Conservation (phyloP, 2,888 invertebrate genomes). For the Anoplius nigerrimus region DNA sequence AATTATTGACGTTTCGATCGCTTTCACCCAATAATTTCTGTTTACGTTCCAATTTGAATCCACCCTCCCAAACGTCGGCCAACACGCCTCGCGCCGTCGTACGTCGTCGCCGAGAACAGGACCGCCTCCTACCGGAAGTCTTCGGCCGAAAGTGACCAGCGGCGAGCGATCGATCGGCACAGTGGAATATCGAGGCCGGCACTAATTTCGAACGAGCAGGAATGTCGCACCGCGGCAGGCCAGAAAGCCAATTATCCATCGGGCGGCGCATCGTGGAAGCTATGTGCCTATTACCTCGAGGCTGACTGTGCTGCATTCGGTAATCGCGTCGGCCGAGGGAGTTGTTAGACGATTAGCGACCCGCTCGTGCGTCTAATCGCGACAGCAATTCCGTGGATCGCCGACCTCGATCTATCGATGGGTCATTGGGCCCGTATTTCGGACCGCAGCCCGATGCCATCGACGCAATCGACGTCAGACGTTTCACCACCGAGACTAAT, state of each 20-base stretch:
- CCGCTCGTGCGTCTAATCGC: conserved; percentile 34
- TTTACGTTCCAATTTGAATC: too few relatives aligned
- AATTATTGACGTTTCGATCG: too few relatives aligned
- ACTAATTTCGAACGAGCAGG: conserved; percentile 16
- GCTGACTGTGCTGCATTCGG: conserved; percentile 18
- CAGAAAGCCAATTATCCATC: conserved; percentile 34
- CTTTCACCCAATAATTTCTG: too few relatives aligned
- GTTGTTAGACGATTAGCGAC: conserved; percentile 28
- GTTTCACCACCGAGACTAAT: too few relatives aligned
- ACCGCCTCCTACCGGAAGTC: too few relatives aligned
- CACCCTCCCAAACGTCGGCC: too few relatives aligned
- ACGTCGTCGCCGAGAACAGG: too few relatives aligned
- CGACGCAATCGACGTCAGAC: too few relatives aligned
- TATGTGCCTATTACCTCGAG: conserved; percentile 17
- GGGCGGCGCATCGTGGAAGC: conserved; percentile 10
- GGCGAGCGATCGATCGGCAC: conserved; percentile 2
- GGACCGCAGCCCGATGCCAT: too few relatives aligned
- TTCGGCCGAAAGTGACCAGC: background rate
- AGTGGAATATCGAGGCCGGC: conserved; percentile 3
- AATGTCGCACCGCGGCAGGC: conserved; percentile 16
- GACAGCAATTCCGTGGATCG: conserved; percentile 17
- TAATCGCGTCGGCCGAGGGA: conserved; percentile 22
- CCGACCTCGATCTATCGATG: too few relatives aligned
- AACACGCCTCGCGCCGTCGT: too few relatives aligned
- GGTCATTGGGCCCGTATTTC: too few relatives aligned